Conservation (phyloP, 1,140 invertebrate genomes). For the Capitella teleta region DNA sequence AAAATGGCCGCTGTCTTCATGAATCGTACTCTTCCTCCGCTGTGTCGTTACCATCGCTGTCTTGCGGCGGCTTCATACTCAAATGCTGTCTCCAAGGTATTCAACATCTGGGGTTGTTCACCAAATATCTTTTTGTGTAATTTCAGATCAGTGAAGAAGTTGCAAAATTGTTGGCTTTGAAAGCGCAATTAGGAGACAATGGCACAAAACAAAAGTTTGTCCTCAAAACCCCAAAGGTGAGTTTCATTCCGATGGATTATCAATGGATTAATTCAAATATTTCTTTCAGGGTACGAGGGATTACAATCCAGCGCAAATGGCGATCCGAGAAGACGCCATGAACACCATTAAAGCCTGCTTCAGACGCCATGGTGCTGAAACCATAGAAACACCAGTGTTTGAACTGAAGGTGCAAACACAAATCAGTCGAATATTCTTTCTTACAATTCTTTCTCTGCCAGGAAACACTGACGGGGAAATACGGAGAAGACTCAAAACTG, state of each 20-base stretch:
- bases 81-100: not conserved
- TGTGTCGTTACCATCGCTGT: not conserved
- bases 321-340: slow-evolving; percentile 75
- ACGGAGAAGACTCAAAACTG: slow-evolving; percentile 97
- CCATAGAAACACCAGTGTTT: slow-evolving; percentile 98
- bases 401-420: slow-evolving; percentile 70
- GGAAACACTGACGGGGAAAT: slow-evolving; percentile 97
- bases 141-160: slow-evolving; percentile 67
- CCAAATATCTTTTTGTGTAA: not conserved
- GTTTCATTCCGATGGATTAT: not conserved
- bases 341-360: slow-evolving; percentile 82
- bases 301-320: slow-evolving; percentile 89
- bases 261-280: slow-evolving; percentile 2
- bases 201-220: slow-evolving; percentile 62
- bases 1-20: not conserved
- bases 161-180: slow-evolving; percentile 63
- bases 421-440: not conserved
- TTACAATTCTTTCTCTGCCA: slow-evolving; percentile 32
- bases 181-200: slow-evolving; percentile 54
- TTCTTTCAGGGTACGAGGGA: slow-evolving; percentile 76
- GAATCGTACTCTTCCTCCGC: not conserved
- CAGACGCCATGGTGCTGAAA: slow-evolving; percentile 93
- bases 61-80: not conserved
- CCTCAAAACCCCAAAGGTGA: slow-evolving; percentile 69
- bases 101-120: not conserved